A percentile compares a stretch with the other conserved stretches of the same genome.
These are phyloP conservation scores for Epizoanthus ramosus DNA, from an alignment of 92 coral and sea anemone genomes.

Conservation along the genomic window DNA sequence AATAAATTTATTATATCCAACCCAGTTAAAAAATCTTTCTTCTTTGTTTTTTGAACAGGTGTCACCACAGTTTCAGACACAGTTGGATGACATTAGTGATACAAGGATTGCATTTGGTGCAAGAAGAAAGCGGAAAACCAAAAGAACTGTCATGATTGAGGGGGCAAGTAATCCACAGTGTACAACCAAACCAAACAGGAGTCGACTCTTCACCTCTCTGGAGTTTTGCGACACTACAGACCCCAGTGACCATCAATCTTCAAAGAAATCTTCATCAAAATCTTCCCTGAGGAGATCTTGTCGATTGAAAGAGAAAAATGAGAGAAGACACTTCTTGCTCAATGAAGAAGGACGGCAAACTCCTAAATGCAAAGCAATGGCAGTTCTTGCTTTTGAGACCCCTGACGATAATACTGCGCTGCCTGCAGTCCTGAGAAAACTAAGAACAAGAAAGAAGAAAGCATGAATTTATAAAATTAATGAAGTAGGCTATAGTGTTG, in stretches of 20 bases:
- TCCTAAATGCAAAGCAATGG: conserved; percentile 18
- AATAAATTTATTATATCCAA: too few species aligned
- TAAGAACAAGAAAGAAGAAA: conserved; percentile 39
- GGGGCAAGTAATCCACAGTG: conserved; percentile 22
- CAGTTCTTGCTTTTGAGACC: conserved; percentile 66
- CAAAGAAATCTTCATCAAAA: background rate
- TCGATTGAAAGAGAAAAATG: conserved; percentile 23
- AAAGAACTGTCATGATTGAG: conserved; percentile 8
- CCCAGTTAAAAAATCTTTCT: background rate
- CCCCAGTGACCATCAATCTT: conserved; percentile 1
- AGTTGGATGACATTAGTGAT: conserved; percentile 7
- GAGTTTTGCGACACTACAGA: conserved; percentile 39
- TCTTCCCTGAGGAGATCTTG: conserved; percentile 22
- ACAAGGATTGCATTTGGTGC: conserved; percentile 15
- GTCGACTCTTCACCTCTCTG: conserved; percentile 41
- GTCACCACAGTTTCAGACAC: conserved; percentile 67
- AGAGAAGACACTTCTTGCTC: conserved; percentile 52
- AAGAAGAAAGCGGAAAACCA: conserved; percentile 36
- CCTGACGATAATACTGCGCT: conserved; percentile 46
- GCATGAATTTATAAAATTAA: background rate
- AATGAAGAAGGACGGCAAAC: conserved; percentile 25
- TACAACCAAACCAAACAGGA: background rate
- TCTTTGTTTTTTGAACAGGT: conserved; percentile 46
- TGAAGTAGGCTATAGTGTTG: background rate
- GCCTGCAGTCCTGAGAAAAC: conserved; percentile 54